Evolutionary conservation across 2,888 invertebrate species (phyloP).

Genomic region (Amphiduros pacificus): DNA sequence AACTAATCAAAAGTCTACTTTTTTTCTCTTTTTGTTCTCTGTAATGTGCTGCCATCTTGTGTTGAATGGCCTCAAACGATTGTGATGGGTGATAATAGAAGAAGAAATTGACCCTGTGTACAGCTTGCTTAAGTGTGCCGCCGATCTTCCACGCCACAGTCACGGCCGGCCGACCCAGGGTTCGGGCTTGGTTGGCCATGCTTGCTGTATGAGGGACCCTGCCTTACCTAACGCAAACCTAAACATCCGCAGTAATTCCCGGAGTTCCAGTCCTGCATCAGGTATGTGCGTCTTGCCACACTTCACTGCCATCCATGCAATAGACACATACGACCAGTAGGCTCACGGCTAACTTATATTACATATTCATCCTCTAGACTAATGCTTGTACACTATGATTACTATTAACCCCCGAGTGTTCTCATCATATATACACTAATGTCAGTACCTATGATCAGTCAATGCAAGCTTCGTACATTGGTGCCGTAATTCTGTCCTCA

Average conservation of each 20-base stretch:
- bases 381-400: too few species aligned
- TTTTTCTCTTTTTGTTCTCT: slow-evolving; percentile 8
- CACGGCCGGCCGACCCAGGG: slow-evolving; percentile 16
- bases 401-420: too few species aligned
- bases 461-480: too few species aligned
- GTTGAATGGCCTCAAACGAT: neutral
- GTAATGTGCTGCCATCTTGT: neutral
- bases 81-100: slow-evolving; percentile 28
- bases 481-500: too few species aligned
- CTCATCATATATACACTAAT: too few species aligned
- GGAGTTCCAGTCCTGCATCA: slow-evolving; percentile 28
- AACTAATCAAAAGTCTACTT: too few species aligned
- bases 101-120: slow-evolving; percentile 55
- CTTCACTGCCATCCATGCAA: too few species aligned
- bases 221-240: slow-evolving; percentile 1
- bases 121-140: slow-evolving; percentile 56
- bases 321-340: too few species aligned
- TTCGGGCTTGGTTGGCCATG: slow-evolving; percentile 7
- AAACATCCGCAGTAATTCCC: slow-evolving; percentile 18
- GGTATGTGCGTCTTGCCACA: too few species aligned
- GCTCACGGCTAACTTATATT: too few species aligned
- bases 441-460: too few species aligned
- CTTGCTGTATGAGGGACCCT: slow-evolving; percentile 10
- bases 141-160: slow-evolving; percentile 47
- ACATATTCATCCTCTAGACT: too few species aligned